Percentiles rank a stretch among this genome's conserved stretches.
Evolutionary conservation across 64 coral and sea anemone species (phyloP).

Genomic region (Stichodactyla helianthus): DNA sequence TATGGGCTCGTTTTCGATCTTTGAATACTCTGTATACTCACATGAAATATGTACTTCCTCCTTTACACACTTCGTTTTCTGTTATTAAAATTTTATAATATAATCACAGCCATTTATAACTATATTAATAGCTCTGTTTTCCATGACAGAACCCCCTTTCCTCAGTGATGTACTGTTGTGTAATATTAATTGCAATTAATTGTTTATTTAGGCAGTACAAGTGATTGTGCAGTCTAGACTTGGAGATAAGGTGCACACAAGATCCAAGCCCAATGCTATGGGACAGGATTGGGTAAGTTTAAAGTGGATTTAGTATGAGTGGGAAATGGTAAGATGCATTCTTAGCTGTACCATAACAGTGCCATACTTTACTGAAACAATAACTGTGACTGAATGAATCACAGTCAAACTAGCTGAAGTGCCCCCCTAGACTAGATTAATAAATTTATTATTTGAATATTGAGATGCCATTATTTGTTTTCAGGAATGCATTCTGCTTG

Average conservation of each 20-base stretch:
- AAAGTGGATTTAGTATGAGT: neutral
- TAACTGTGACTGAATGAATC: too few relatives aligned
- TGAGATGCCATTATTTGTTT: too few relatives aligned
- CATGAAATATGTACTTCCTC: neutral
- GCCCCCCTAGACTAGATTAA: too few relatives aligned
- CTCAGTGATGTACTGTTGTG: too few relatives aligned
- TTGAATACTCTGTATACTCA: neutral
- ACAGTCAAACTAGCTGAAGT: too few relatives aligned
- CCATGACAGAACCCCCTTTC: too few relatives aligned
- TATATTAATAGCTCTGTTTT: too few relatives aligned
- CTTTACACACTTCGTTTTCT: neutral
- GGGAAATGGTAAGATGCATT: neutral
- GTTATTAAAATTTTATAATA: too few relatives aligned
- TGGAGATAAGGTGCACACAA: constrained; percentile 77
- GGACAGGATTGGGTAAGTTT: constrained; percentile 91
- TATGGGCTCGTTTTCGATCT: neutral
- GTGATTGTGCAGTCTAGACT: constrained; percentile 93
- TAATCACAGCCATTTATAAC: too few relatives aligned
- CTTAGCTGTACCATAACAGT: neutral
- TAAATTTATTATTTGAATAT: too few relatives aligned
- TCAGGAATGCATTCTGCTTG: too few relatives aligned
- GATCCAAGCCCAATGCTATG: constrained; percentile 80
- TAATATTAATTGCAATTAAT: neutral
- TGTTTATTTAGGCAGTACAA: constrained; percentile 63
- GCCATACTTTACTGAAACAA: too few relatives aligned